Evolutionary conservation across 2,888 invertebrate genomes (phyloP), one percentile per base, ranked within the genome.

Genomic region (Cosmia trapezina): DNA sequence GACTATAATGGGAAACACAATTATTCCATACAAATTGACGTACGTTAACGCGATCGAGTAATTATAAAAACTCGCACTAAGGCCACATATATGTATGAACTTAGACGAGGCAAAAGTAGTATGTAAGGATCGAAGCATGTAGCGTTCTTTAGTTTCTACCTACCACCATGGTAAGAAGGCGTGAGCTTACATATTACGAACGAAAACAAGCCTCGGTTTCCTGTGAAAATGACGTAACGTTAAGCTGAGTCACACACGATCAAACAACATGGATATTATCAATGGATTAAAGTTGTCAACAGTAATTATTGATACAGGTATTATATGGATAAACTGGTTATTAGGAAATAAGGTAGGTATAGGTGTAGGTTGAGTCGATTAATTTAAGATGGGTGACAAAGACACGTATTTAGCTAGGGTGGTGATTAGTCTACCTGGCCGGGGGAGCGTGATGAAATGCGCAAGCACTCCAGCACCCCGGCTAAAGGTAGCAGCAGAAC

Each of bases 291-390:
- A 47, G 33, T 49, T 63, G 71, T 70, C 62, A 70, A 33, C 57
- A 63, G 47, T 63, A 70, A 76, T 76, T 70, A 76, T 76, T 70
- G 78, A 54, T 59, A 47, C 22, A 59, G 62, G 57, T 60, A 37
- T 56, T 53, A 60, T 37, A 53, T 8, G 33, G 49, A 71, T 78
- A n/a, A 54, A 45, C 54, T 33, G 54, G 45, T 22, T 54, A 65
- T 56, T 64, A 41, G 37, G 57, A 51, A 54, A 54, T 62, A 47
- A 7, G 9, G 49, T 22, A 19, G 1, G 22, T 47, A 28, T 12
- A 17, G 19, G 11, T 41, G 28, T 11, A 41, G 0, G 57, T 51
- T 41, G 37, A 2, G 17, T 11, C 7, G 17, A 59, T 73, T 59
- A 65, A 51, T 57, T 59, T 51, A 22, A 17, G 14, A n/a, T 11